phyloP scores from a whole-genome alignment of 2,888 invertebrate genomes.

The Platycheirus rosarum region DNA sequence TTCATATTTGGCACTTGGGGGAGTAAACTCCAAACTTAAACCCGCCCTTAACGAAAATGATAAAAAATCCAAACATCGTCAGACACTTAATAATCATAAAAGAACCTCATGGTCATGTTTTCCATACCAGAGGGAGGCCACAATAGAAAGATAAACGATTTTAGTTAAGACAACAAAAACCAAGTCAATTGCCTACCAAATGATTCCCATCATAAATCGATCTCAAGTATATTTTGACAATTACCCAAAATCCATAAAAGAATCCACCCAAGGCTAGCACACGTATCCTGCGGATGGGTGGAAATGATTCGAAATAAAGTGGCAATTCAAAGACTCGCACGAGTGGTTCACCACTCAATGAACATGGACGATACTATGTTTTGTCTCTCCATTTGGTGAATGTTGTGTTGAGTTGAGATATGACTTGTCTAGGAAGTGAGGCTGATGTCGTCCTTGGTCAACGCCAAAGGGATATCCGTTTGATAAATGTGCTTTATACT shows the following conservation, averaged over 20 bases:
- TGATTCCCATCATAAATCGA: constrained; percentile 39
- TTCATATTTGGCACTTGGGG: too few relatives aligned
- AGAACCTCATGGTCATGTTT: not conserved
- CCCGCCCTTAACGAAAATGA: not conserved
- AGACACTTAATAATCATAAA: constrained; percentile 33
- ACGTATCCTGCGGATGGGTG: constrained; percentile 19
- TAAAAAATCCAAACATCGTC: constrained; percentile 13
- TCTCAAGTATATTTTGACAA: constrained; percentile 29
- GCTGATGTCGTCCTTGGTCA: constrained; percentile 7
- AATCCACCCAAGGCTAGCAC: constrained; percentile 16
- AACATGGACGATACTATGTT: constrained; percentile 13
- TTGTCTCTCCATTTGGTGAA: constrained; percentile 23
- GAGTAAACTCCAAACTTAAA: too few relatives aligned
- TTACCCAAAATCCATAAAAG: constrained; percentile 21
- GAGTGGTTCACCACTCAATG: constrained; percentile 8
- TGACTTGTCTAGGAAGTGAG: not conserved
- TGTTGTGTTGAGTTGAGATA: not conserved
- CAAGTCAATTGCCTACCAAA: constrained; percentile 22
- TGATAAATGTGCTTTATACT: constrained; percentile 16
- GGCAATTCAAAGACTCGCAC: constrained; percentile 19
- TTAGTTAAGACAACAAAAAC: constrained; percentile 38
- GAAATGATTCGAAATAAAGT: not conserved
- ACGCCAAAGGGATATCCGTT: constrained; percentile 13
- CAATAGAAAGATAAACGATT: constrained; percentile 37
- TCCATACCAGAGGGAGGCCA: constrained; percentile 8